These are phyloP conservation scores for Luehdorfia chinensis DNA, from an alignment of 1,140 invertebrate genomes.

Conservation along the genomic window DNA sequence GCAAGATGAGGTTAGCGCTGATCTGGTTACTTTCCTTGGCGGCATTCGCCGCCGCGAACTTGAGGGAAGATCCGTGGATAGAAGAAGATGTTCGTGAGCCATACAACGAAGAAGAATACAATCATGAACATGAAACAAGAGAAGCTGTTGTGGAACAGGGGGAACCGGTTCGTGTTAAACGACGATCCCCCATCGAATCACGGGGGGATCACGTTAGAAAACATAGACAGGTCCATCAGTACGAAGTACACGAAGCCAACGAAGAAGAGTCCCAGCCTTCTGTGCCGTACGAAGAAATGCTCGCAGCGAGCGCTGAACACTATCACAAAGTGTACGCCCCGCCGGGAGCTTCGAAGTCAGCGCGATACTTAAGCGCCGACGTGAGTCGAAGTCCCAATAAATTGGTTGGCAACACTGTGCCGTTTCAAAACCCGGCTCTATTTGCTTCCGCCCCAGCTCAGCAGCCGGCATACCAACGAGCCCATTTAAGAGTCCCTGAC, in stretches of 20 bases:
- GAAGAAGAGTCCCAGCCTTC: slow-evolving; percentile 58
- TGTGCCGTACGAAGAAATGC: slow-evolving; percentile 62
- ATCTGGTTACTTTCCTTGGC: slow-evolving; percentile 46
- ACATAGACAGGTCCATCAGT: slow-evolving; percentile 67
- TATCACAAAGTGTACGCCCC: slow-evolving; percentile 49
- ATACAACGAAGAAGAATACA: slow-evolving; percentile 44
- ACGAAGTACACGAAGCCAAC: slow-evolving; percentile 73
- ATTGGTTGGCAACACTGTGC: slow-evolving; percentile 25
- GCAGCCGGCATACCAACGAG: background rate
- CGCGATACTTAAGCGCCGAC: slow-evolving; percentile 23
- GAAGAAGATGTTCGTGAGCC: slow-evolving; percentile 61
- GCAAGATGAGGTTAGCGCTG: slow-evolving; percentile 45
- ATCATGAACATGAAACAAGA: background rate
- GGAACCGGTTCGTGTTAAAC: background rate
- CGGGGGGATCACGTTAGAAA: slow-evolving; percentile 39
- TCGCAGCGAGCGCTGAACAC: slow-evolving; percentile 63
- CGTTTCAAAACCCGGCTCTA: slow-evolving; percentile 4
- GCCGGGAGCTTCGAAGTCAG: slow-evolving; percentile 7
- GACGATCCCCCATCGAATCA: slow-evolving; percentile 29
- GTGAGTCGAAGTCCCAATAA: slow-evolving; percentile 26
- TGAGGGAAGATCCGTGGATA: slow-evolving; percentile 55
- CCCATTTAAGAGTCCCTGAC: slow-evolving; percentile 13
- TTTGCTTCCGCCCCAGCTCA: background rate
- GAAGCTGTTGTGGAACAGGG: slow-evolving; percentile 29
- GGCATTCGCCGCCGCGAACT: slow-evolving; percentile 40